phyloP scores from a whole-genome alignment of 2,888 invertebrate genomes.

The Pollenia angustigena region DNA sequence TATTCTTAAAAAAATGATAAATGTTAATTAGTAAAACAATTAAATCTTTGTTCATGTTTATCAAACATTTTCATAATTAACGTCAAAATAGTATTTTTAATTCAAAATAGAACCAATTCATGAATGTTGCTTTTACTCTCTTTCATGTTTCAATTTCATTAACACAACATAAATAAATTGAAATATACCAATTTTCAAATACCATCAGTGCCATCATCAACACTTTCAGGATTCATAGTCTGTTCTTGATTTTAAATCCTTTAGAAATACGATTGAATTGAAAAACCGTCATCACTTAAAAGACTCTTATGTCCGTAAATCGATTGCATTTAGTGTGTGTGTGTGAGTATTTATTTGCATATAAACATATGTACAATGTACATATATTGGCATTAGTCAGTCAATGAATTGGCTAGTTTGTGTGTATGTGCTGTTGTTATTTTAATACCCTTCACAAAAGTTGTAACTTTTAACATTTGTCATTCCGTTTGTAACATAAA shows the following conservation, averaged over 20 bases:
- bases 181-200: conserved; percentile 30
- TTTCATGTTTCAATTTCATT: conserved; percentile 39
- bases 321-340: neutral
- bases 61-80: too few relatives aligned
- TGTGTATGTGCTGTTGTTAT: neutral
- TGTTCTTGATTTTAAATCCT: conserved; percentile 67
- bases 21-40: too few relatives aligned
- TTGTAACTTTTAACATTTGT: too few relatives aligned
- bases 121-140: neutral
- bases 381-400: neutral
- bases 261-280: conserved; percentile 51
- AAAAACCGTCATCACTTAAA: conserved; percentile 62
- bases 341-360: neutral
- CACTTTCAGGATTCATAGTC: conserved; percentile 53
- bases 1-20: too few relatives aligned
- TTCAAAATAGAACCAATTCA: neutral
- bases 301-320: conserved; percentile 47
- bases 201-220: conserved; percentile 6
- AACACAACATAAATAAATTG: conserved; percentile 22
- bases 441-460: too few relatives aligned
- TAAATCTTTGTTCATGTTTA: too few relatives aligned
- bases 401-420: conserved; percentile 43
- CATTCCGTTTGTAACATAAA: too few relatives aligned
- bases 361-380: neutral
- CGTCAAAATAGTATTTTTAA: neutral